A percentile compares a stretch with the other conserved stretches of the same genome.
Conservation (phyloP, 2,797 vertebrate genomes). For the Zalophus californianus region DNA sequence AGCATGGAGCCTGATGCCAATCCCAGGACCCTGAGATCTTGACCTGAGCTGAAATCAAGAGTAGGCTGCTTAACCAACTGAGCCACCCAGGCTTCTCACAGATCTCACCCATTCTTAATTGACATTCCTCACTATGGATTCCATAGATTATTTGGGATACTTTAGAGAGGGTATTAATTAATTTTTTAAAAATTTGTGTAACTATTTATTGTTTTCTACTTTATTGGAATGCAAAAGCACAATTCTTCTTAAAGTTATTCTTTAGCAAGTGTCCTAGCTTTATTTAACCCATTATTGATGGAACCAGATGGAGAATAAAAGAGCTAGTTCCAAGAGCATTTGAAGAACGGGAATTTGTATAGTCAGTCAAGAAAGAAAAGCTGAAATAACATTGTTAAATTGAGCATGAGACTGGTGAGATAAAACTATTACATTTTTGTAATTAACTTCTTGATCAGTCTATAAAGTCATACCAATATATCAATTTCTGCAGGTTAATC, state of each 20-base stretch:
- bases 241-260: conserved; percentile 28
- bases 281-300: conserved; percentile 40
- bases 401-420: neutral
- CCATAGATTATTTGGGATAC: neutral
- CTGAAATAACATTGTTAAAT: conserved; percentile 10
- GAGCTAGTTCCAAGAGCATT: neutral
- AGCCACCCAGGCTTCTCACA: neutral
- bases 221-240: neutral
- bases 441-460: neutral
- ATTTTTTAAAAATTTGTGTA: neutral
- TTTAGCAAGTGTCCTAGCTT: neutral
- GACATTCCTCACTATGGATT: neutral
- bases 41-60: neutral
- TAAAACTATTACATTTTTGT: conserved; percentile 8
- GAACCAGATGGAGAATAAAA: neutral
- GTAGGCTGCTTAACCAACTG: neutral
- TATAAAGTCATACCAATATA: neutral
- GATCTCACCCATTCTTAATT: neutral
- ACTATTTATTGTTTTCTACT: neutral
- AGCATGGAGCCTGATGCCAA: neutral
- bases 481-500: neutral
- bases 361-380: neutral
- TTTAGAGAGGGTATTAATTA: neutral
- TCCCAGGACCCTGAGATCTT: neutral
- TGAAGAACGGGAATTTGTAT: neutral